Evolutionary conservation across 2,888 invertebrate species (phyloP).

Genomic region (Alloscopus bannaensis): DNA sequence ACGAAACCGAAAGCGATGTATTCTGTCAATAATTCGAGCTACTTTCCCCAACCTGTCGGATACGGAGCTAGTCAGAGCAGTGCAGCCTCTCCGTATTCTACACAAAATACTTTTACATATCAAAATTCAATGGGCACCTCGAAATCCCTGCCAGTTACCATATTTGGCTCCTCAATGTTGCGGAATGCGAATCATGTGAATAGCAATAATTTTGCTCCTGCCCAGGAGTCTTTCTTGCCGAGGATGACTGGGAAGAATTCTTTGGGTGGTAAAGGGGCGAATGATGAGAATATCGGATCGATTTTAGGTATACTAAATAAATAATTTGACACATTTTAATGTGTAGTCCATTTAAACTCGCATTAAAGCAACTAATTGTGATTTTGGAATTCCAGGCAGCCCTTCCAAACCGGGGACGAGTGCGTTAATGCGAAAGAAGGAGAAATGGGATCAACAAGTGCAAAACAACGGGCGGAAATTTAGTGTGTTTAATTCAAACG

Average conservation of each 20-base stretch:
- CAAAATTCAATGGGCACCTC: constrained; percentile 60
- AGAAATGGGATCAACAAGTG: constrained; percentile 50
- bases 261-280: constrained; percentile 33
- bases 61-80: constrained; percentile 25
- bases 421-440: constrained; percentile 42
- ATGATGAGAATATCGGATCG: constrained; percentile 54
- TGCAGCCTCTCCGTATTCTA: constrained; percentile 9
- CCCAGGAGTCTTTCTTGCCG: constrained; percentile 68
- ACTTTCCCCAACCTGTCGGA: constrained; percentile 53
- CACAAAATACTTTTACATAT: constrained; percentile 51
- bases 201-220: constrained; percentile 42
- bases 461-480: constrained; percentile 48
- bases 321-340: neutral
- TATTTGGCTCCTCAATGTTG: constrained; percentile 67
- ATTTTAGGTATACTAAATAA: constrained; percentile 3
- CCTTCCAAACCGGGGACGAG: constrained; percentile 66
- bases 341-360: neutral
- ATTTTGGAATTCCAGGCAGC: constrained; percentile 53
- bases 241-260: constrained; percentile 66
- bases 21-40: constrained; percentile 57
- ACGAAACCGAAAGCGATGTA: constrained; percentile 44
- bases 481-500: constrained; percentile 45
- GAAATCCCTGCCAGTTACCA: constrained; percentile 64
- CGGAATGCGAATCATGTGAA: constrained; percentile 53
- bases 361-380: no score